Evolutionary conservation across 2,888 invertebrate genomes (phyloP).

Genomic region (Desoria tigrina): DNA sequence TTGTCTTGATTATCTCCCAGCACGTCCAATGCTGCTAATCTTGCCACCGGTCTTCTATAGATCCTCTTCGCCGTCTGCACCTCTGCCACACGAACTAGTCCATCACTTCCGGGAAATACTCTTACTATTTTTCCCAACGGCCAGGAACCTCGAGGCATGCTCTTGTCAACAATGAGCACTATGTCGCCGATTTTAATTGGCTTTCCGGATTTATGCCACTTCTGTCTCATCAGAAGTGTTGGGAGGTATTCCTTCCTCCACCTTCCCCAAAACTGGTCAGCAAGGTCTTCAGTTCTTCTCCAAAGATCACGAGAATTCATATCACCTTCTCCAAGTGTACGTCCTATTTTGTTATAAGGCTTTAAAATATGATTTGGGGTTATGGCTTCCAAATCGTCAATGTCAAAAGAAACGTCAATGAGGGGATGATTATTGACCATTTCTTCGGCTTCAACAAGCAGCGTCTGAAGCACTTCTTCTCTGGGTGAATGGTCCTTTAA

Average conservation of each 20-base stretch:
- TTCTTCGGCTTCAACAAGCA: slow-evolving; percentile 1
- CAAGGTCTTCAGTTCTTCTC: slow-evolving; percentile 52
- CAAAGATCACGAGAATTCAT: slow-evolving; percentile 48
- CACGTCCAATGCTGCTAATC: slow-evolving; percentile 12
- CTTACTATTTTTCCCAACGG: slow-evolving; percentile 11
- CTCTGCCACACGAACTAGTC: slow-evolving; percentile 17
- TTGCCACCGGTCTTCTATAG: slow-evolving; percentile 20
- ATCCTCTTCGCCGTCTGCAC: slow-evolving; percentile 14
- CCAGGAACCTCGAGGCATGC: slow-evolving; percentile 20
- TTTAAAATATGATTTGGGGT: slow-evolving; percentile 12
- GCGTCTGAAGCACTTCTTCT: slow-evolving; percentile 10
- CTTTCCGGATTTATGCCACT: slow-evolving; percentile 25
- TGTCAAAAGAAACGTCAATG: slow-evolving; percentile 3
- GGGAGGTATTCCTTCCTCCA: slow-evolving; percentile 51
- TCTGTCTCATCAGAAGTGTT: slow-evolving; percentile 35
- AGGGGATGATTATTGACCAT: slow-evolving; percentile 3
- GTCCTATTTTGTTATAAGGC: background rate
- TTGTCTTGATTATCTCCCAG: no score
- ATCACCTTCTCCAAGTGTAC: slow-evolving; percentile 39
- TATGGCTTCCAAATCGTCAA: background rate
- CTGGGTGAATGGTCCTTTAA: background rate
- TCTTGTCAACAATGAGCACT: slow-evolving; percentile 13
- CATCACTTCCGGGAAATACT: slow-evolving; percentile 17
- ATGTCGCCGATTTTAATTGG: slow-evolving; percentile 15
- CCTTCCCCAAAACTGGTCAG: slow-evolving; percentile 49